phyloP scores from a whole-genome alignment of 2,113 vertebrate genomes.

The Sebastes fasciatus region DNA sequence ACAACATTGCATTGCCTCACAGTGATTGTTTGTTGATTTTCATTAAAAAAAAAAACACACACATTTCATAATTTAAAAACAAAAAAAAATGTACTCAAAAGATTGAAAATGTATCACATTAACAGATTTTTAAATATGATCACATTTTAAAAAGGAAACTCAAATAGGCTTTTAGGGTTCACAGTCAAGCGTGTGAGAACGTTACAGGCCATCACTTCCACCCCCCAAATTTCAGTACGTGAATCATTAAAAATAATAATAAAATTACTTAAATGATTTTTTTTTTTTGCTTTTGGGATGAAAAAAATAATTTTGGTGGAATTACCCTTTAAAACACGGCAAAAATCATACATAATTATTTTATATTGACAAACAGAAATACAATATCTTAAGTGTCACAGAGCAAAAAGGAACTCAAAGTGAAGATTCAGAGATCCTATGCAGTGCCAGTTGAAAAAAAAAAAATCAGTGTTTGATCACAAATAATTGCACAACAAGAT shows the following conservation, averaged over 20 bases:
- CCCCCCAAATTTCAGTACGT: not conserved
- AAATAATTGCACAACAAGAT: constrained; percentile 81
- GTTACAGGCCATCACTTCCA: not conserved
- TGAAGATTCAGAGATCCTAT: constrained; percentile 76
- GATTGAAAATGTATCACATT: constrained; percentile 56
- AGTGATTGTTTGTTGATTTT: constrained; percentile 65
- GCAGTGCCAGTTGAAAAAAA: constrained; percentile 54
- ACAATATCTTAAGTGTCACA: constrained; percentile 32
- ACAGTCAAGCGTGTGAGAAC: constrained; percentile 18
- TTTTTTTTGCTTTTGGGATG: not conserved
- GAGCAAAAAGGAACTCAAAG: constrained; percentile 40
- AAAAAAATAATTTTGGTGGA: constrained; percentile 10
- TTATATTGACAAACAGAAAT: constrained; percentile 36
- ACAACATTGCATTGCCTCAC: constrained; percentile 51
- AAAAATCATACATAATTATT: constrained; percentile 38
- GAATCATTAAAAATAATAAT: not conserved
- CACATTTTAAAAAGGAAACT: constrained; percentile 59
- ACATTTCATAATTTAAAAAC: constrained; percentile 45
- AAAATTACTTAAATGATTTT: not conserved
- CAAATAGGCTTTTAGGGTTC: constrained; percentile 23
- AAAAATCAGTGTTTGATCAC: constrained; percentile 53
- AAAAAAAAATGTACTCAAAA: constrained; percentile 21
- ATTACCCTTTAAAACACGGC: constrained; percentile 28
- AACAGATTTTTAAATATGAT: constrained; percentile 50
- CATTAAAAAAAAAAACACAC: constrained; percentile 26